A percentile compares a stretch with the other conserved stretches of the same genome.
phyloP scores from a whole-genome alignment of 2,888 invertebrate genomes.

The Clitarchus hookeri region DNA sequence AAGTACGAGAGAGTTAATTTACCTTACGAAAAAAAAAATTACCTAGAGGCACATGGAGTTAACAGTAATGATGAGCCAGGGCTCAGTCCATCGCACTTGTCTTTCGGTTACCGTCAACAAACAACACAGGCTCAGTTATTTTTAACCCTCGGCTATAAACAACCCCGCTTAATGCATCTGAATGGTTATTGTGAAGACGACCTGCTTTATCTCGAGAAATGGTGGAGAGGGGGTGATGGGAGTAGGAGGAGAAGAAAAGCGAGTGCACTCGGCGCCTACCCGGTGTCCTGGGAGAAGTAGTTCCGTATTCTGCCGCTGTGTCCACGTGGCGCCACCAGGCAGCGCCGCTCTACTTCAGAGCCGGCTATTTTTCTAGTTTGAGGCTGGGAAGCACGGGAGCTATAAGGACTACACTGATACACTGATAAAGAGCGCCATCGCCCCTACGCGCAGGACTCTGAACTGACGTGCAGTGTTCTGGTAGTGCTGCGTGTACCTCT shows the following conservation, averaged over 20 bases:
- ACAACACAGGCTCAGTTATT: neutral
- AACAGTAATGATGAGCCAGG: neutral
- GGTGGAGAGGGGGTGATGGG: neutral
- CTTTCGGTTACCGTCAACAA: neutral
- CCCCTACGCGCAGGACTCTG: too few relatives aligned
- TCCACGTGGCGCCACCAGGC: too few relatives aligned
- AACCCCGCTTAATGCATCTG: neutral
- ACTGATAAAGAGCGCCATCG: too few relatives aligned
- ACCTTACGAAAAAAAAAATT: neutral
- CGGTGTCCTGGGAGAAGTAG: too few relatives aligned
- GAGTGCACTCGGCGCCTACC: neutral
- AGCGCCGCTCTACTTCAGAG: too few relatives aligned
- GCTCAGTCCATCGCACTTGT: neutral
- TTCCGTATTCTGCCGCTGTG: too few relatives aligned
- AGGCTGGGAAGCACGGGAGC: too few relatives aligned
- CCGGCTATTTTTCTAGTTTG: too few relatives aligned
- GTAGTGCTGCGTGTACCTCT: too few relatives aligned
- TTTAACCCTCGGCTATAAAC: neutral
- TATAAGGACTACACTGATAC: too few relatives aligned
- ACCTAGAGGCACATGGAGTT: neutral
- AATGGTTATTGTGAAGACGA: conserved; percentile 6
- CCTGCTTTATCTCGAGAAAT: neutral
- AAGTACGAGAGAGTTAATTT: neutral
- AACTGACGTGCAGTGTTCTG: too few relatives aligned
- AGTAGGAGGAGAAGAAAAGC: neutral